Percentiles rank a stretch among this genome's conserved stretches.
Evolutionary conservation across 2,113 vertebrate genomes (phyloP).

Genomic region (Coracopsis vasa): DNA sequence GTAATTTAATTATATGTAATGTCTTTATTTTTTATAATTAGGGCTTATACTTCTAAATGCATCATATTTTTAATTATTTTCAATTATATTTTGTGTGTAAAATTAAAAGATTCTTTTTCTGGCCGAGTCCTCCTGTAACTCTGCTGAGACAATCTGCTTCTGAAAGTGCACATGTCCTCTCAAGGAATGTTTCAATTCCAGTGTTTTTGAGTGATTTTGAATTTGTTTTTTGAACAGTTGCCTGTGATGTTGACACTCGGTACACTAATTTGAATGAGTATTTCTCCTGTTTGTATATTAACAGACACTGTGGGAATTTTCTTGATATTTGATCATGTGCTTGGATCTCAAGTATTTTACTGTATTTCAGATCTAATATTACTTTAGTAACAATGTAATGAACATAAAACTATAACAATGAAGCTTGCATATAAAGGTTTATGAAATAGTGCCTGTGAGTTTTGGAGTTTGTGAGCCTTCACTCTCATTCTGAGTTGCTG

Average conservation of each 20-base stretch:
- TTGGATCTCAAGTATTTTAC: not conserved
- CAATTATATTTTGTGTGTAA: not conserved
- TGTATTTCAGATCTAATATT: not conserved
- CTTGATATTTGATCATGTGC: not conserved
- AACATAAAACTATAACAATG: not conserved
- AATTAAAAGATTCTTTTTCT: not conserved
- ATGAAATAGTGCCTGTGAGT: not conserved
- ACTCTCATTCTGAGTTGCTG: not conserved
- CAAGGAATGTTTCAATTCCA: not conserved
- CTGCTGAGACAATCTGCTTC: not conserved
- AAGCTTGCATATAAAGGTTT: not conserved
- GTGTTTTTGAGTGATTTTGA: not conserved
- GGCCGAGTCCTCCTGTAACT: not conserved
- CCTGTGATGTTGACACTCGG: not conserved
- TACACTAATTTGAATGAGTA: not conserved
- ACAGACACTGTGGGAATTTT: not conserved
- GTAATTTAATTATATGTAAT: not conserved
- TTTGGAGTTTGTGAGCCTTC: not conserved
- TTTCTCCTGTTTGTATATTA: not conserved
- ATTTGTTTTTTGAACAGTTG: not conserved
- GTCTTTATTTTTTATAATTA: not conserved
- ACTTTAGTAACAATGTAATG: not conserved
- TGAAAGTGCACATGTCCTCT: not conserved
- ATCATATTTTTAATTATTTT: not conserved
- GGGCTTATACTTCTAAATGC: not conserved